Base-by-base conservation (phyloP, 1,140 invertebrate genomes). In the Laodelphax striatellus region DNA sequence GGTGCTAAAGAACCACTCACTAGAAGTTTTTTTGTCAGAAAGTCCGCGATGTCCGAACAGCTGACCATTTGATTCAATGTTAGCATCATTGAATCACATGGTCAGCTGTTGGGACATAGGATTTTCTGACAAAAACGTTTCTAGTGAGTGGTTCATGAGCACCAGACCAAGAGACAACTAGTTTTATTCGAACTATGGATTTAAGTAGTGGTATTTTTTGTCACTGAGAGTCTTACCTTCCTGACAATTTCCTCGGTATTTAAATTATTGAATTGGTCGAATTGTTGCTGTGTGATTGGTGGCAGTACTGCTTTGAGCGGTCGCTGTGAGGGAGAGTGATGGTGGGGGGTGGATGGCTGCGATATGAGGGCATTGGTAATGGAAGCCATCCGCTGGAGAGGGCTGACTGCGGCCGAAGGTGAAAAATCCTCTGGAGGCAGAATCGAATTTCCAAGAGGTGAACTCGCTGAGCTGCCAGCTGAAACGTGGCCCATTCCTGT, bases 211-310 rank as follows among this genome's bases (percentile, higher is more conserved):
- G 24, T 28, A 2, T 28, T 28, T 28, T 28, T 28, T 28, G 24
- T 28, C 6, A 6, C 24, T 28, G 24, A 54, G 19, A 52, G 17
- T 52, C 22, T 72, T 71, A 85, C 92, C 76, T 91, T 90, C 66
- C 94, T 89, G 22, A 99, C 97, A 64, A 99, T 94, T 63, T 98
- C 94, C 77, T 99, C 96, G 0, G 97, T 99, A 71, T 98, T 97
- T 50, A 99, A 82, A 73, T 95, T 95, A 70, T 96, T 93, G 78
- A 97, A 99, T 72, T 94, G 86, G 75, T 99, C 96, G 74, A 99
- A 98, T 71, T 99, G 94, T 70, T 98, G 95, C 71, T 98, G 96
- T 0, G 95, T 98, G 61, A 99, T 98, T 0, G 96, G 96, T 19
- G 94, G 94, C 66, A 98, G 80, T 14, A 98, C 94, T 10, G 94